Evolutionary conservation across 2,888 invertebrate species (phyloP), one percentile per base, ranked within the genome.

Genomic region (Isotomurus palustris): DNA sequence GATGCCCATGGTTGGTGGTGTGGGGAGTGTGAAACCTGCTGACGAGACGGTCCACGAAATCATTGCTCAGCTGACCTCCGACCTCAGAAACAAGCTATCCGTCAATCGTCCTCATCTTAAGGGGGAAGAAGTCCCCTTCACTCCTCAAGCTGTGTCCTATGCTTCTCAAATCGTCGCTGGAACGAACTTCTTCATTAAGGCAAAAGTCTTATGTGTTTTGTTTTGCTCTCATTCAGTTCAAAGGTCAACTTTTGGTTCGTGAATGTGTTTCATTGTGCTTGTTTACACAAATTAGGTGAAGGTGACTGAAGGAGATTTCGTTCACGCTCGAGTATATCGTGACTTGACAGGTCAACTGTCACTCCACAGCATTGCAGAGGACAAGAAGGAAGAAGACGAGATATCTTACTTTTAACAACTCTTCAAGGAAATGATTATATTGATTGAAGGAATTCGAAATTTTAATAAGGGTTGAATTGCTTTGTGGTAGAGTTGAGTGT

Each of bases 141-240:
- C 12, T 2, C 36, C 36, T 1, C 69, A 70, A 56, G 44, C 54
- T 5, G 49, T 54, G 62, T 52, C 29, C 72, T 75, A 71, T 67
- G 72, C 64, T 48, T 69, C 72, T 22, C 77, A 77, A 62, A 71
- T 76, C 22, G 77, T 77, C 17, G 75, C 76, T 52, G 76, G 77
- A 28, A 73, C 72, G 10, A 77, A 76, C 60, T 76, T 71, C 65
- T 76, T 76, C 67, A 32, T 32, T 32, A 32, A 32, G 32, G 32
- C 8, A 14, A 14, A 14, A 8, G 32, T 32, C 32, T 32, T 32
- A 32, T 32, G 32, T 8, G 32, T 14, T 8, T 10, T 8, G 41
- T 8, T 17, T 40, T 12, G 17, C 19, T 40, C 17, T 17, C 12
- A 12, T 17, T 19, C 17, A 8, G 19, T 8, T 40, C 19, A 19